A percentile compares a stretch with the other conserved stretches of the same genome.
Conservation (phyloP, 2,797 vertebrate genomes). For the Rhinophrynus dorsalis region DNA sequence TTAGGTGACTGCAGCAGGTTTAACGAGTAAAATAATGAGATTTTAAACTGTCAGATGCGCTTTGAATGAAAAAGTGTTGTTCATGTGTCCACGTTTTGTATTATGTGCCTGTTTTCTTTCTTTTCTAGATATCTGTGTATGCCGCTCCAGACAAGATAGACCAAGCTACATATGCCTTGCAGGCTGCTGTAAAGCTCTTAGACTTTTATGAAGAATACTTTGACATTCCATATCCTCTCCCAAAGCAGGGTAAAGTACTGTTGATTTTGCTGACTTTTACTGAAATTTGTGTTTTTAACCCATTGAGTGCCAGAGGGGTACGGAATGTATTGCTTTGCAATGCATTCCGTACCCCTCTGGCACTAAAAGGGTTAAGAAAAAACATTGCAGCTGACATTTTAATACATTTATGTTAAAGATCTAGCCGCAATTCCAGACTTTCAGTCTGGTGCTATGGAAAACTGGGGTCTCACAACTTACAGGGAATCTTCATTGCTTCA, state of each 20-base stretch:
- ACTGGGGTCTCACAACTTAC: slow-evolving; percentile 92
- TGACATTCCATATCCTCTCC: slow-evolving; percentile 87
- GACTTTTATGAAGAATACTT: slow-evolving; percentile 94
- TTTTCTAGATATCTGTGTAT: slow-evolving; percentile 82
- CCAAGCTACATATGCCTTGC: slow-evolving; percentile 81
- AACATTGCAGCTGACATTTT: too few relatives aligned
- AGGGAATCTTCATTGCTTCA: slow-evolving; percentile 80
- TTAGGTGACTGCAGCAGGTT: too few relatives aligned
- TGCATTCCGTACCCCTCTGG: too few relatives aligned
- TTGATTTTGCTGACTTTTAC: not conserved
- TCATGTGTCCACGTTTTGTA: not conserved
- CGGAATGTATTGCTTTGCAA: too few relatives aligned
- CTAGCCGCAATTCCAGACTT: slow-evolving; percentile 92
- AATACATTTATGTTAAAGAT: slow-evolving; percentile 70
- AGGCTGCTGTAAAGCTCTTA: slow-evolving; percentile 83
- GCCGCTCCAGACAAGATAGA: slow-evolving; percentile 82
- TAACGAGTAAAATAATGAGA: too few relatives aligned
- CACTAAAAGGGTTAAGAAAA: too few relatives aligned
- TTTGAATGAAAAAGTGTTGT: too few relatives aligned
- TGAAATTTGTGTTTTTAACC: not conserved
- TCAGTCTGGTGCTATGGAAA: slow-evolving; percentile 91
- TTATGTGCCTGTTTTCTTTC: not conserved
- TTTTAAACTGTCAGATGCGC: too few relatives aligned
- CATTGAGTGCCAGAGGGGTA: not conserved
- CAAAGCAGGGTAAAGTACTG: slow-evolving; percentile 82